These are phyloP conservation scores for Myiotriccus ornatus DNA, from an alignment of 2,797 vertebrate species.

Conservation along the genomic window DNA sequence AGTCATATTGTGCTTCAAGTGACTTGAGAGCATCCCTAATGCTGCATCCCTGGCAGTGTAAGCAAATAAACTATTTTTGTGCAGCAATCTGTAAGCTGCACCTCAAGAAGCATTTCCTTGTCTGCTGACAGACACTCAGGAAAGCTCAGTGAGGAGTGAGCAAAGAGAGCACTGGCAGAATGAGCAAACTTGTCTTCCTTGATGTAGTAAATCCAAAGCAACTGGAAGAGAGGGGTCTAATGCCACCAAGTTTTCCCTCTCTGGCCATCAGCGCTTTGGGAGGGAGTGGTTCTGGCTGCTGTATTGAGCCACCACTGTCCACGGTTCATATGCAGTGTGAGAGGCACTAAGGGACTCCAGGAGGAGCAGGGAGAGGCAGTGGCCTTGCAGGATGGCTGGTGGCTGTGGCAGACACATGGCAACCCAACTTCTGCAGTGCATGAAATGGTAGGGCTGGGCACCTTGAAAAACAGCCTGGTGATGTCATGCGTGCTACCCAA, in stretches of 20 bases:
- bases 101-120: not conserved
- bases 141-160: not conserved
- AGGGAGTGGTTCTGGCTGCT: not conserved
- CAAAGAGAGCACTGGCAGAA: not conserved
- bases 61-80: conserved; percentile 16
- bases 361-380: not conserved
- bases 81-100: not conserved
- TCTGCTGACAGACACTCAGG: not conserved
- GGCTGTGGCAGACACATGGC: fast-evolving
- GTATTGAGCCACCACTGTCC: not conserved
- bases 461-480: not conserved
- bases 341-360: not conserved
- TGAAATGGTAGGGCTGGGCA: not conserved
- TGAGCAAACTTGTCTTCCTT: not conserved
- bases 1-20: not conserved
- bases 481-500: not conserved
- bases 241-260: not conserved
- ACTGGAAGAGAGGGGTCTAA: not conserved
- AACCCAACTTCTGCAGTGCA: fast-evolving
- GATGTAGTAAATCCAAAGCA: not conserved
- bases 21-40: conserved; percentile 13
- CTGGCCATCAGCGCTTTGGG: fast-evolving
- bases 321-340: fast-evolving
- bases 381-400: not conserved
- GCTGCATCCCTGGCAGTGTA: not conserved